phyloP scores from a whole-genome alignment of 2,113 vertebrate genomes.

The Syrmaticus mikado region DNA sequence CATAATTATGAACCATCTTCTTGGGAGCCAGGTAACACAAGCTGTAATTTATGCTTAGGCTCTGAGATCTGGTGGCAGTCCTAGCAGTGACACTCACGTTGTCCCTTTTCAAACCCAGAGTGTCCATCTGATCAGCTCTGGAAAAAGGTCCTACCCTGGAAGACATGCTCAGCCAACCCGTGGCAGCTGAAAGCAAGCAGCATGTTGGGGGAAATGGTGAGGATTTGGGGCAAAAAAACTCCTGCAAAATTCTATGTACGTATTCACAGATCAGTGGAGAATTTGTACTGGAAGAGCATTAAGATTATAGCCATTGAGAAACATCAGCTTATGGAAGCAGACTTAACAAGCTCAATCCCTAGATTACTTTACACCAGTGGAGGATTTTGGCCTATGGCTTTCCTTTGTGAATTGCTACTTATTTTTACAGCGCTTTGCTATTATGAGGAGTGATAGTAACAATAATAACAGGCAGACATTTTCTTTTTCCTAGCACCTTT shows the following conservation, averaged over 20 bases:
- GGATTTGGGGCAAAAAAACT: not conserved
- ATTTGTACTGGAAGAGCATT: not conserved
- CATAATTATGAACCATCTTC: not conserved
- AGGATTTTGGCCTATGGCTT: not conserved
- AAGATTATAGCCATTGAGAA: not conserved
- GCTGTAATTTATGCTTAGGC: not conserved
- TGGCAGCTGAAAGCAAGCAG: not conserved
- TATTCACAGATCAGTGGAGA: not conserved
- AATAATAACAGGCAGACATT: not conserved
- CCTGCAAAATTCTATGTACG: fast-evolving
- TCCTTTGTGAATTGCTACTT: not conserved
- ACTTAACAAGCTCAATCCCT: not conserved
- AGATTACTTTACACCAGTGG: not conserved
- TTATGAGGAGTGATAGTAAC: fast-evolving
- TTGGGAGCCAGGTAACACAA: not conserved
- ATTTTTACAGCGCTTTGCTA: not conserved
- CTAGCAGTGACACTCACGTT: fast-evolving
- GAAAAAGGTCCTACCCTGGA: not conserved
- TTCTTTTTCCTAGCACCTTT: not conserved
- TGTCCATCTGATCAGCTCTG: not conserved
- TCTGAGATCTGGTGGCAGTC: not conserved
- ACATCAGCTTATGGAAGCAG: not conserved
- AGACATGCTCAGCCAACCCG: not conserved
- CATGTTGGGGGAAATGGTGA: not conserved
- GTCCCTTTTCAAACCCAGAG: not conserved